Base-by-base conservation (phyloP, 2,888 invertebrate genomes). In the Oeneis ivallda region DNA sequence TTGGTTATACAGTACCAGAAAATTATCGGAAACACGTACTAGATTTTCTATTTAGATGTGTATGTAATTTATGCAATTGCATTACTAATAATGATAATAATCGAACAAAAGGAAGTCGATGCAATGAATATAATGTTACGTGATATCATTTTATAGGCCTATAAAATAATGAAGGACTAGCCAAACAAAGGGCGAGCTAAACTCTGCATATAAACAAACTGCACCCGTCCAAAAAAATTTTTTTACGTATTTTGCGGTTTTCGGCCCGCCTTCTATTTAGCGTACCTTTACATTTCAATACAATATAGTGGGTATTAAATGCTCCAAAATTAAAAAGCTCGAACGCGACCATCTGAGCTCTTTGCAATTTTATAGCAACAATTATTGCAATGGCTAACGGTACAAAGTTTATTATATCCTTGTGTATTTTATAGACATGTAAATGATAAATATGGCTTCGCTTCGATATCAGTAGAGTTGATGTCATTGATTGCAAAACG, bases 71-170 rank as follows among this genome's bases (percentile, higher is more conserved):
- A 60, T 67, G 62, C 62, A 53, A 34, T 47, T 41, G 59, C 50
- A 49, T 49, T 56, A 34, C 47, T 66, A 52, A 60, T 39, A 6
- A 56, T 32, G 41, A 56, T 60, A 64, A 62, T 64, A 64, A 62
- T 64, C 58, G 62, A 43, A 57, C 41, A 64, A 64, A 57, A 67
- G 67, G 69, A 69, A 69, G 67, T 71, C 19, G 52, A 52, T 66
- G 69, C 43, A 64, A 43, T 62, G 69, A 65, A 71, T 68, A 52
- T 66, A 13, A 65, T 69, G 58, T 63, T 60, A 66, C 66, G 64
- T 60, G 70, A 54, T 62, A 56, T 39, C 50, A 62, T 53, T 62
- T 64, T 64, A 66, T 67, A 37, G 47, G 47, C 47, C 58, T 57
- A 56, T 63, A 63, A 65, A 62, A 58, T 58, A 19, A 67, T 32